Evolutionary conservation across 2,888 invertebrate genomes (phyloP).

Genomic region (Mycalesis mineus): DNA sequence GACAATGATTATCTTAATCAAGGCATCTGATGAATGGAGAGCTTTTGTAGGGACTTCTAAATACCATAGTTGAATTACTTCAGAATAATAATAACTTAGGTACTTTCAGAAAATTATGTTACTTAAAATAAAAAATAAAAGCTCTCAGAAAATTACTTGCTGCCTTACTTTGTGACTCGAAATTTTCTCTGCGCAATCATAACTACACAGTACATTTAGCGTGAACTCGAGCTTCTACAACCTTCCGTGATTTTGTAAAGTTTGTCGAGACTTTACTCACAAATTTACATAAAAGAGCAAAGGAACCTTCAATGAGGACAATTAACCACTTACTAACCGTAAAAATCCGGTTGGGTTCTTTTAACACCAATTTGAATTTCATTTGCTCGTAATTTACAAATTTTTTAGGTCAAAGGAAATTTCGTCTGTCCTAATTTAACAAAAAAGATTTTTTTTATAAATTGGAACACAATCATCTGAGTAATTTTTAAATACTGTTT

Average conservation of each 20-base stretch:
- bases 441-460: no score
- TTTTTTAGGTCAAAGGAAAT: neutral
- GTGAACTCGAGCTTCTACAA: neutral
- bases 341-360: neutral
- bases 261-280: neutral
- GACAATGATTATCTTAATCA: no score
- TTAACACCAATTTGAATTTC: neutral
- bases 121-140: neutral
- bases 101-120: no score
- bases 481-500: no score
- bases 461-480: no score
- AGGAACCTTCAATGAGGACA: neutral
- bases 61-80: no score
- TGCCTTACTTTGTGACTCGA: neutral
- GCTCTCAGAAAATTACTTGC: neutral
- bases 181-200: neutral
- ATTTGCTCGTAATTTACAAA: neutral
- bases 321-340: neutral
- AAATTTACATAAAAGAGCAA: neutral
- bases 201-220: neutral
- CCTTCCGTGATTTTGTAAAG: neutral
- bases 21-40: no score
- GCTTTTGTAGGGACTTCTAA: no score
- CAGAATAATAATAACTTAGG: no score
- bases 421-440: neutral